A percentile compares a stretch with the other conserved stretches of the same genome.
Evolutionary conservation across 2,888 invertebrate genomes (phyloP).

Genomic region (Synergus umbraculus): DNA sequence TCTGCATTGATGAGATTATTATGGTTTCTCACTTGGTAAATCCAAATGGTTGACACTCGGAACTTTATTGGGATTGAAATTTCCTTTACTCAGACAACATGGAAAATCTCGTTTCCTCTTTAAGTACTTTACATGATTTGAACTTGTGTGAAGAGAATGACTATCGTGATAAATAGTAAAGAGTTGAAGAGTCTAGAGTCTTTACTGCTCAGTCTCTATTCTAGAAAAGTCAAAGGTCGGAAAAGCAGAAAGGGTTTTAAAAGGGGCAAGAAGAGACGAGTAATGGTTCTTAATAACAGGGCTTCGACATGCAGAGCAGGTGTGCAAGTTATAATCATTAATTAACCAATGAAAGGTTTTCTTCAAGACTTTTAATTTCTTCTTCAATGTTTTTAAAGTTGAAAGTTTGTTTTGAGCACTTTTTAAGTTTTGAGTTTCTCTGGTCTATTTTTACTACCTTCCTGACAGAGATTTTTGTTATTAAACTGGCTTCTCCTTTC

Average conservation of each 20-base stretch:
- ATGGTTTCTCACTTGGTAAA: neutral
- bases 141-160: slow-evolving; percentile 21
- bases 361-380: neutral
- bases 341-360: slow-evolving; percentile 65
- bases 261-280: slow-evolving; percentile 50
- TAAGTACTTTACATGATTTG: slow-evolving; percentile 22
- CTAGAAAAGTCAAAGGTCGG: slow-evolving; percentile 53
- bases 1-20: slow-evolving; percentile 35
- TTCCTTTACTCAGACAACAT: neutral
- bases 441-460: too few species aligned
- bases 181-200: slow-evolving; percentile 13
- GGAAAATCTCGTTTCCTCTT: neutral
- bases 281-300: slow-evolving; percentile 67
- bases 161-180: neutral
- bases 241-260: slow-evolving; percentile 29
- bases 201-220: slow-evolving; percentile 16
- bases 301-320: slow-evolving; percentile 62
- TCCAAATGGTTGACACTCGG: neutral
- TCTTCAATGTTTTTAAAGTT: neutral
- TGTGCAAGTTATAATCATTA: slow-evolving; percentile 64
- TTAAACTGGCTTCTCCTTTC: too few species aligned
- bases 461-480: too few species aligned
- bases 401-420: neutral
- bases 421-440: neutral
- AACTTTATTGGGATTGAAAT: neutral